These are phyloP conservation scores for Azemiops feae DNA, from an alignment of 2,113 vertebrate species.

Conservation along the genomic window DNA sequence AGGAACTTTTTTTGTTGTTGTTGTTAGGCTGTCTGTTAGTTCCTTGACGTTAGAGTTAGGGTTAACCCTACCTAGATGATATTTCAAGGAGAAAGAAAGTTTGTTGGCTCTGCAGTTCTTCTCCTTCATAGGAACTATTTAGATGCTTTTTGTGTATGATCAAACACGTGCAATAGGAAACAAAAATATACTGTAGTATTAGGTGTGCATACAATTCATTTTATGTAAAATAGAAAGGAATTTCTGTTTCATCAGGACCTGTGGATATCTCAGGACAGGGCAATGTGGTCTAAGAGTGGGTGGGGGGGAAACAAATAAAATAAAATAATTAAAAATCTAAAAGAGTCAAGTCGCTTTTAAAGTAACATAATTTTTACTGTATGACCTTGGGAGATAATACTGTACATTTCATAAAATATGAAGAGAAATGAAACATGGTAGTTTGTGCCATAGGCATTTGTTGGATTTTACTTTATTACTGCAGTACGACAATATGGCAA, in stretches of 20 bases:
- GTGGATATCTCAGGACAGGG: not conserved
- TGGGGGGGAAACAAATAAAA: not conserved
- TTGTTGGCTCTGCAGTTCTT: not conserved
- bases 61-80: not conserved
- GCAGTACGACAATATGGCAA: not conserved
- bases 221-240: not conserved
- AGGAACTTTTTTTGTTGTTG: not conserved
- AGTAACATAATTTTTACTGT: not conserved
- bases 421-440: not conserved
- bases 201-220: not conserved
- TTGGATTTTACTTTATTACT: not conserved
- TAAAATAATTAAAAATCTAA: not conserved
- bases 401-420: not conserved
- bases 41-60: too few species aligned
- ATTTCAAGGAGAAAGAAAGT: not conserved
- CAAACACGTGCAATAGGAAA: not conserved
- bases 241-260: not conserved
- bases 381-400: not conserved
- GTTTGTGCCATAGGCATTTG: not conserved
- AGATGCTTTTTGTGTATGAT: not conserved
- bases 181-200: not conserved
- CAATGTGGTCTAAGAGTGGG: not conserved
- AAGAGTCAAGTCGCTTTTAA: not conserved
- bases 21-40: too few species aligned
- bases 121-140: not conserved